phyloP scores from a whole-genome alignment of 1,140 invertebrate genomes.

The Drosophila willistoni region DNA sequence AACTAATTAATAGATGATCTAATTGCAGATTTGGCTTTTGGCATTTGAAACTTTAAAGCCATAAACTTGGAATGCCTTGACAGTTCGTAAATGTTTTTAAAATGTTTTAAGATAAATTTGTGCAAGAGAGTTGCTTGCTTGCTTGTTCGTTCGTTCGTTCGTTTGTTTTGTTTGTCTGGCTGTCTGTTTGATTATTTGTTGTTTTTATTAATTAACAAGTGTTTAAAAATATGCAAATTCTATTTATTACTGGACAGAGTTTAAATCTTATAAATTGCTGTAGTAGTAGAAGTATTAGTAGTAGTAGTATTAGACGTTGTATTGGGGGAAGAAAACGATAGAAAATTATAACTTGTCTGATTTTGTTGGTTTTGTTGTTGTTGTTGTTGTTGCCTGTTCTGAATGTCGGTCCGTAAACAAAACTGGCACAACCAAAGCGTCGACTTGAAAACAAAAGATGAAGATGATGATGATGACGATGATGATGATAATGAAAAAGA shows the following conservation, averaged over 20 bases:
- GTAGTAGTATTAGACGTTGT: slow-evolving; percentile 46
- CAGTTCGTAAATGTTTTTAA: slow-evolving; percentile 11
- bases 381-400: slow-evolving; percentile 1
- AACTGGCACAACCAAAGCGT: slow-evolving; percentile 13
- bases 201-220: slow-evolving; percentile 76
- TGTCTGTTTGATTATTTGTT: slow-evolving; percentile 19
- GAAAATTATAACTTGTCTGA: slow-evolving; percentile 70
- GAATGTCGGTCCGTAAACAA: slow-evolving; percentile 20
- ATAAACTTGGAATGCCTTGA: slow-evolving; percentile 4
- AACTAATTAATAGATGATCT: slow-evolving; percentile 40
- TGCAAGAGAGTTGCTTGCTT: not conserved
- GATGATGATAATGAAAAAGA: not conserved
- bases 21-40: slow-evolving; percentile 46
- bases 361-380: not conserved
- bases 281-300: too few relatives aligned
- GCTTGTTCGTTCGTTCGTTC: not conserved
- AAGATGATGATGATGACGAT: slow-evolving; percentile 25
- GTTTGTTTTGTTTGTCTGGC: slow-evolving; percentile 14
- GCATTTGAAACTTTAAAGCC: slow-evolving; percentile 25
- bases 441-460: slow-evolving; percentile 28
- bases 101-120: slow-evolving; percentile 13
- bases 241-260: slow-evolving; percentile 41
- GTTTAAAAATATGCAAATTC: slow-evolving; percentile 76
- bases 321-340: slow-evolving; percentile 45
- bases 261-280: slow-evolving; percentile 39